phyloP scores from a whole-genome alignment of 1,140 invertebrate species.

The Triops longicaudatus region DNA sequence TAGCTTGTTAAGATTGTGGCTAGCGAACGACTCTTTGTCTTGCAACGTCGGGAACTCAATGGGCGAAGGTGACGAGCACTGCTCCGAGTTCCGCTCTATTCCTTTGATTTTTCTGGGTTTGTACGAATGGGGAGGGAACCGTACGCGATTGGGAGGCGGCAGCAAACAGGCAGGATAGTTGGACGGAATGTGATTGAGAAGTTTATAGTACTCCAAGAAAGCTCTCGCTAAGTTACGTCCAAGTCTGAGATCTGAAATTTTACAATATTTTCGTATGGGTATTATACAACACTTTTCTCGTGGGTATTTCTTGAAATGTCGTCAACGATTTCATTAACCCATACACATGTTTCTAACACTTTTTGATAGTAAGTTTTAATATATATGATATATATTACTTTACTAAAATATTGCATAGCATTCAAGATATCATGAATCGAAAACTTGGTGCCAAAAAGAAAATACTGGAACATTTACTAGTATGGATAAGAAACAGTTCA shows the following conservation, averaged over 20 bases:
- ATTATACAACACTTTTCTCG: neutral
- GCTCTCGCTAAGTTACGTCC: slow-evolving; percentile 66
- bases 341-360: too few species aligned
- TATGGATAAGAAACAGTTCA: too few species aligned
- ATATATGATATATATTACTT: too few species aligned
- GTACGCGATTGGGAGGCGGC: slow-evolving; percentile 12
- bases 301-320: neutral
- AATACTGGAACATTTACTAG: too few species aligned
- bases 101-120: slow-evolving; percentile 13
- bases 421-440: too few species aligned
- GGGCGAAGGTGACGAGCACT: neutral
- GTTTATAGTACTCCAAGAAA: slow-evolving; percentile 69
- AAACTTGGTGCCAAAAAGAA: too few species aligned
- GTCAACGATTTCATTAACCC: too few species aligned
- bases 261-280: neutral
- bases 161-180: slow-evolving; percentile 29
- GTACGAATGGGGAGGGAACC: neutral
- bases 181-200: slow-evolving; percentile 57
- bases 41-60: slow-evolving; percentile 17
- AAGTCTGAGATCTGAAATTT: slow-evolving; percentile 50
- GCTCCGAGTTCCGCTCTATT: neutral
- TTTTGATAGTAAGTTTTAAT: too few species aligned
- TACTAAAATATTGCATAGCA: too few species aligned
- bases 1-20: slow-evolving; percentile 22
- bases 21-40: slow-evolving; percentile 14